Conservation (phyloP, 2,797 vertebrate genomes). For the Coranthus polyacanthus region DNA sequence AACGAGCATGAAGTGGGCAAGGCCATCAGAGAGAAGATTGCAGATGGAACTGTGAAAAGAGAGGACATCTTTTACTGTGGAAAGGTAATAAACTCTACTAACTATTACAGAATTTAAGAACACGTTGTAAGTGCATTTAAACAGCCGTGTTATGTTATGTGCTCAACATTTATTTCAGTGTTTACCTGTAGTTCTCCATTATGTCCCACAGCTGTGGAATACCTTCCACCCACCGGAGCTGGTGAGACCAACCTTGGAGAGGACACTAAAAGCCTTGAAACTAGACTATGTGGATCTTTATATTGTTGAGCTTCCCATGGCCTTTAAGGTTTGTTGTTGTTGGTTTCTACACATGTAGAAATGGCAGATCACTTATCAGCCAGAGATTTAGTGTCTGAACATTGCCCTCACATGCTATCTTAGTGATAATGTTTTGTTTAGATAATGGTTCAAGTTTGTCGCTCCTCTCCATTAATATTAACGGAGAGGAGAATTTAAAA, state of each 20-base stretch:
- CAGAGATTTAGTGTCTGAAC: conserved; percentile 7
- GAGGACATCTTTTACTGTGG: conserved; percentile 97
- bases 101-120: background rate
- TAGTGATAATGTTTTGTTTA: background rate
- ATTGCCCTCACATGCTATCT: background rate
- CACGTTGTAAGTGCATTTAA: background rate
- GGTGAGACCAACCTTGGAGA: conserved; percentile 90
- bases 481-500: no score
- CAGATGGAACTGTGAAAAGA: conserved; percentile 89
- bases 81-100: conserved; percentile 85
- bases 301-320: conserved; percentile 93
- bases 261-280: conserved; percentile 86
- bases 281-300: conserved; percentile 95
- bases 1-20: conserved; percentile 94
- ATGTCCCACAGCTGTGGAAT: conserved; percentile 89
- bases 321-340: conserved; percentile 88
- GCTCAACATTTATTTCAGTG: background rate
- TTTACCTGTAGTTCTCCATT: background rate
- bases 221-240: conserved; percentile 89
- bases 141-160: no score
- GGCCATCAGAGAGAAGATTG: conserved; percentile 92
- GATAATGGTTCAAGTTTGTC: no score
- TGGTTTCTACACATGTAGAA: no score
- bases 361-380: background rate
- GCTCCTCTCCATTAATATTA: no score